A percentile compares a stretch with the other conserved stretches of the same genome.
Conservation (phyloP, 1,140 invertebrate species). For the Rhynchophorus ferrugineus region DNA sequence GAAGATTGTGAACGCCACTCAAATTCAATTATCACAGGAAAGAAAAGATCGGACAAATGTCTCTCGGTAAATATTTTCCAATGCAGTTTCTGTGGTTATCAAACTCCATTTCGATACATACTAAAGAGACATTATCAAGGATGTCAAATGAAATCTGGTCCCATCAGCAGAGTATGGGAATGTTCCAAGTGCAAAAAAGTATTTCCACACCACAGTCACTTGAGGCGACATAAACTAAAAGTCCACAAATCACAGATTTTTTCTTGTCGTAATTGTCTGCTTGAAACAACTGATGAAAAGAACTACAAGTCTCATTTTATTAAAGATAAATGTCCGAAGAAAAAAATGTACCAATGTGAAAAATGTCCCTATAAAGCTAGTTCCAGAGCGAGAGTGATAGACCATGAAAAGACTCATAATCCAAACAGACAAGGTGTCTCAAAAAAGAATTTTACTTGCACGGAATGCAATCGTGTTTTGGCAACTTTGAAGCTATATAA, state of each 20-base stretch:
- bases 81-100: neutral
- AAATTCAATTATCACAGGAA: no score
- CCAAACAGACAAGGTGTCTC: neutral
- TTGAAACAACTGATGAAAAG: neutral
- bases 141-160: neutral
- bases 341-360: neutral
- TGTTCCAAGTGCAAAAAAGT: neutral
- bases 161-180: neutral
- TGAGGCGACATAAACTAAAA: neutral
- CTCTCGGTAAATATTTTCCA: neutral
- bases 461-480: neutral
- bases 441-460: neutral
- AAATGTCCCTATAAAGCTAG: neutral
- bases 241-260: neutral
- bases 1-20: no score
- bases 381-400: neutral
- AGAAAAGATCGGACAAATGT: no score
- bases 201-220: neutral
- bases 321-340: neutral
- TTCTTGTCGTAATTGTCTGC: neutral
- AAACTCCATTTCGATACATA: neutral
- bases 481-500: neutral
- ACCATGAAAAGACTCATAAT: neutral
- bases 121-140: neutral
- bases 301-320: neutral